phyloP scores from a whole-genome alignment of 2,113 vertebrate genomes.

The Lanius collurio region DNA sequence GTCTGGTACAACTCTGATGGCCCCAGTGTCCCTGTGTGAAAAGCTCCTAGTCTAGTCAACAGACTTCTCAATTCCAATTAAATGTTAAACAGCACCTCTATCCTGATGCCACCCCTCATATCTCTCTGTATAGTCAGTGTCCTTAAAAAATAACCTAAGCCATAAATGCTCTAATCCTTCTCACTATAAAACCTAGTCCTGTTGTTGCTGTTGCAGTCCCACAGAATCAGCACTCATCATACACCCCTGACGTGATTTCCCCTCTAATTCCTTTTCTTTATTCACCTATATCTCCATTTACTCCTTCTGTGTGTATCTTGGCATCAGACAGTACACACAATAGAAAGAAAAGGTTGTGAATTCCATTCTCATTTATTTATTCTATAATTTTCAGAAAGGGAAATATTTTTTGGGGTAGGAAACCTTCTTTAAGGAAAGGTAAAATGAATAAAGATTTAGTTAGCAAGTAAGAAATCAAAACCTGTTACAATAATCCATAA shows the following conservation, averaged over 20 bases:
- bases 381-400: not conserved
- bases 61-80: not conserved
- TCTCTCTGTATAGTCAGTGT: not conserved
- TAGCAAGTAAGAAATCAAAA: not conserved
- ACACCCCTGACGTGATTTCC: accelerated
- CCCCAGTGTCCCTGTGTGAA: not conserved
- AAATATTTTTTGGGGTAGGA: not conserved
- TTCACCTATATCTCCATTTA: not conserved
- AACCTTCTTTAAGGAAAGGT: not conserved
- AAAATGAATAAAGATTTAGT: not conserved
- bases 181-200: not conserved
- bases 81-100: not conserved
- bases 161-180: not conserved
- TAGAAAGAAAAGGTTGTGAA: not conserved
- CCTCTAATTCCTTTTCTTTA: not conserved
- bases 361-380: not conserved
- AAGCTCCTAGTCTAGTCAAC: not conserved
- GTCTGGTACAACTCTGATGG: not conserved
- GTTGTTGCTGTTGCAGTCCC: not conserved
- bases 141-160: not conserved
- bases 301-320: not conserved
- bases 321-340: not conserved
- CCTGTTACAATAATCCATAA: not conserved
- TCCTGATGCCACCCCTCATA: not conserved
- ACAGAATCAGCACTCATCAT: not conserved